Evolutionary conservation across 2,113 vertebrate genomes (phyloP), one percentile per base, ranked within the genome.

Genomic region (Platysteira castanea): DNA sequence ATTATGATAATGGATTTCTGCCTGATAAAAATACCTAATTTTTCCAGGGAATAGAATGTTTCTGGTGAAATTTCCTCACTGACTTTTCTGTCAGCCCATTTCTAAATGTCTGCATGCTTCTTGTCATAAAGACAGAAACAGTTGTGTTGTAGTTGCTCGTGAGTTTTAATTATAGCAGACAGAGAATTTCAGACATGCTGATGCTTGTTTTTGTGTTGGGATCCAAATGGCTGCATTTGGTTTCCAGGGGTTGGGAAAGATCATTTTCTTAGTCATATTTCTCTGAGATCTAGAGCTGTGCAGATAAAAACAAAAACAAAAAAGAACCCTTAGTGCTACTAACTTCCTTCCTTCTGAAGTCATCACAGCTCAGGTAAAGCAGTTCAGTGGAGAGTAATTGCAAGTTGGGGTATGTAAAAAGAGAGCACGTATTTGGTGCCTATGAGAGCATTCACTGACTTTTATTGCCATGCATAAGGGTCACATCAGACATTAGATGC

Each of bases 241-340:
- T 85, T 94, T 86, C 63, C 83, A 87, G 64, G 86, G 64, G 26
- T 86, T 96, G 53, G 59, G 80, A 89, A 95, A 95, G 71, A 85
- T 79, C 33, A 44, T 88, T 95, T 96, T 95, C 82, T 92, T 90
- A 85, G 69, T 95, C 89, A 95, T 82, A 73, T 92, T 94, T 93
- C 27, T 92, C 87, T 96, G 69, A 79, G 78, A 95, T 95, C 56
- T 74, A 91, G 81, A 96, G 60, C 59, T 78, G 74, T 78, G 47
- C 27, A 86, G 90, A 59, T 70, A 60, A 70, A 86, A 77, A 19
- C 4, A 53, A 90, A 88, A 17, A 2, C 0, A 17, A 67, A 44
- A 81, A 59, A 42, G 31, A 71, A 13, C 18, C 6, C 27, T 54
- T 77, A 37, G 24, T 76, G 39, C 17, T 93, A 15, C 59, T 60